Evolutionary conservation across 2,888 invertebrate species (phyloP).

Genomic region (Andrena flavipes): DNA sequence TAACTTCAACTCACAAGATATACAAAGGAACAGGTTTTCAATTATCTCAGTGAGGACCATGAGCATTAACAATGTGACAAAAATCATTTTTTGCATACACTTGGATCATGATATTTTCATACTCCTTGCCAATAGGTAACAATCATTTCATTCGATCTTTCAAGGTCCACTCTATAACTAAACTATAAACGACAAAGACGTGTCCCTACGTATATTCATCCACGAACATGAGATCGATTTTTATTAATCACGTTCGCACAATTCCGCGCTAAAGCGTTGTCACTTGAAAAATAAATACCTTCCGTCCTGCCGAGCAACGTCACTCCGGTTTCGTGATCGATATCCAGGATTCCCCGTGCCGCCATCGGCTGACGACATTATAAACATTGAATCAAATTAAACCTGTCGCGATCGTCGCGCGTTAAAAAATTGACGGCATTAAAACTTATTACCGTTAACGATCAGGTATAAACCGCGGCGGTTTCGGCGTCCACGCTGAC

Average conservation of each 20-base stretch:
- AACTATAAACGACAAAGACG: too few species aligned
- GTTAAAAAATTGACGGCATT: conserved; percentile 21
- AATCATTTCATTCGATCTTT: too few species aligned
- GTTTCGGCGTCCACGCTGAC: conserved; percentile 7
- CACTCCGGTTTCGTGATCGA: conserved; percentile 7
- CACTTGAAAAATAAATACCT: conserved; percentile 10
- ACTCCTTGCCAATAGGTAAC: too few species aligned
- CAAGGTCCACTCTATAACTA: too few species aligned
- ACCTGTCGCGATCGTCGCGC: not conserved
- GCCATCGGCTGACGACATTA: not conserved
- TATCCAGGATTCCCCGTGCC: not conserved
- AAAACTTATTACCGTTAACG: conserved; percentile 42
- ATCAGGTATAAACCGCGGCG: conserved; percentile 29
- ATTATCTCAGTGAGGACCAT: too few species aligned
- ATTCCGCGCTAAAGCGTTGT: not conserved
- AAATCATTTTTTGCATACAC: too few species aligned
- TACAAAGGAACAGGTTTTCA: too few species aligned
- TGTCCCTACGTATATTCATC: too few species aligned
- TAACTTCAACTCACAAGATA: too few species aligned
- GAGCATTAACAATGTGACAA: too few species aligned
- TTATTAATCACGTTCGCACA: not conserved
- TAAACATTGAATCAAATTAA: conserved; percentile 21
- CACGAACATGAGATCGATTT: too few species aligned
- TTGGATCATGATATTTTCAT: too few species aligned
- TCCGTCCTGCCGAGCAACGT: not conserved